Evolutionary conservation across 2,888 invertebrate species (phyloP), one percentile per base, ranked within the genome.

Genomic region (Microplitis manilae): DNA sequence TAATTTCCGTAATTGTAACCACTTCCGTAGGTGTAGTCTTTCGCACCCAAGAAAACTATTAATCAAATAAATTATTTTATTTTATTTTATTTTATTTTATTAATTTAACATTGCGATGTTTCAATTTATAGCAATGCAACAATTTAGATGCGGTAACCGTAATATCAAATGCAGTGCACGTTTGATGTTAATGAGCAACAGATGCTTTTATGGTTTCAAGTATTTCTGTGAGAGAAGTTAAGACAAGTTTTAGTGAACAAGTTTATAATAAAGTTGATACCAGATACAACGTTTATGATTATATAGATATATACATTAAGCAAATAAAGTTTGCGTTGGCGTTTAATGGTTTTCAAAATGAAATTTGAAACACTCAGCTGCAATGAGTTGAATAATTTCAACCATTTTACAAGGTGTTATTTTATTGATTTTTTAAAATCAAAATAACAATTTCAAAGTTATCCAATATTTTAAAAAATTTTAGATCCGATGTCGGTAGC

Each of bases 31-130:
- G 50, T 50, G 59, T 87, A 87, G 8, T 86, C 87, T 71, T 82
- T 83, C 65, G 80, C 79, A 59, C 85, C 61, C 39, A 85, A 81
- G 73, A 86, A 86, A 9, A 83, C 87, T 85, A 80, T 50, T 50
- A 50, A 9, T 4, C 13, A 50, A 2, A 50, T 50, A 9, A 30
- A 30, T 30, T 30, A 30, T 30, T 30, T 30, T 4, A 4, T 30
- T 30, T 30, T 30, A 30, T 30, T 30, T 30, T 4, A 4, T 30
- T 30, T 50, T 41, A 41, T 41, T 6, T 9, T 9, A 8, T 41
- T 9, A 41, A 41, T 9, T 41, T 41, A 9, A 9, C 9, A 9
- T 41, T 41, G 9, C 9, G 9, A 41, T 41, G 9, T 50, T 50
- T 50, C 13, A 13, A 50, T 50, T 50, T 50, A 13, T 13, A 13